Conservation (phyloP, 2,888 invertebrate species). For the Hirtodrosophila histrioides region DNA sequence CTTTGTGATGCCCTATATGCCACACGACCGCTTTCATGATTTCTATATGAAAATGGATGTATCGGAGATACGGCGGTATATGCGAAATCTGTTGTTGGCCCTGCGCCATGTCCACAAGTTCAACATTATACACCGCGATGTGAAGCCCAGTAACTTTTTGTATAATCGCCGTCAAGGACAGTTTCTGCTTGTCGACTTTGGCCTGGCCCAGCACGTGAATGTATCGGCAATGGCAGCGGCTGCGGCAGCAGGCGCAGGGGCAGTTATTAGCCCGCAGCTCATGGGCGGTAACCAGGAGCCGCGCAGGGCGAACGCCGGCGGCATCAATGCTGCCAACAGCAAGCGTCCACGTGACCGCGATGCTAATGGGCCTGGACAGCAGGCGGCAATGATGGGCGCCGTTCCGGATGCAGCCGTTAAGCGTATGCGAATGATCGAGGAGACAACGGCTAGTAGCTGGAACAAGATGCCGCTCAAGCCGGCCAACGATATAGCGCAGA, state of each 20-base stretch:
- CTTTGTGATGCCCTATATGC: conserved; percentile 95
- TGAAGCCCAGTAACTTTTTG: conserved; percentile 96
- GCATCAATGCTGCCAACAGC: conserved; percentile 22
- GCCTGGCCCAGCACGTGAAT: conserved; percentile 89
- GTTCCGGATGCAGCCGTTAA: conserved; percentile 67
- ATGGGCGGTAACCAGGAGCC: too few species aligned
- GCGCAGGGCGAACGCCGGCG: too few species aligned
- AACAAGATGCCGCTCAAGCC: conserved; percentile 83
- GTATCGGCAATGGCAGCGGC: conserved; percentile 17
- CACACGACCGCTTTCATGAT: conserved; percentile 91
- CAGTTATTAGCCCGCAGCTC: not conserved
- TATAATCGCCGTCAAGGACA: conserved; percentile 90
- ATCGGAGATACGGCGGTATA: conserved; percentile 90
- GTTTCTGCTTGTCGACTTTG: conserved; percentile 94
- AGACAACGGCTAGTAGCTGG: conserved; percentile 27
- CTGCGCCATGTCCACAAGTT: conserved; percentile 92
- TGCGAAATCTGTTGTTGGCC: conserved; percentile 92
- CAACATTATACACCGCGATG: conserved; percentile 94
- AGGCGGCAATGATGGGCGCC: conserved; percentile 28
- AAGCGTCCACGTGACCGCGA: conserved; percentile 69
- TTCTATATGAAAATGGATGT: conserved; percentile 89
- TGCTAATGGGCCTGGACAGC: conserved; percentile 2
- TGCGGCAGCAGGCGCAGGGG: conserved; percentile 1
- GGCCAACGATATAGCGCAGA: conserved; percentile 75
- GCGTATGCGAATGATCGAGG: conserved; percentile 71